Evolutionary conservation across 2,888 invertebrate genomes (phyloP), one percentile per base, ranked within the genome.

Genomic region (Acleris emargana): DNA sequence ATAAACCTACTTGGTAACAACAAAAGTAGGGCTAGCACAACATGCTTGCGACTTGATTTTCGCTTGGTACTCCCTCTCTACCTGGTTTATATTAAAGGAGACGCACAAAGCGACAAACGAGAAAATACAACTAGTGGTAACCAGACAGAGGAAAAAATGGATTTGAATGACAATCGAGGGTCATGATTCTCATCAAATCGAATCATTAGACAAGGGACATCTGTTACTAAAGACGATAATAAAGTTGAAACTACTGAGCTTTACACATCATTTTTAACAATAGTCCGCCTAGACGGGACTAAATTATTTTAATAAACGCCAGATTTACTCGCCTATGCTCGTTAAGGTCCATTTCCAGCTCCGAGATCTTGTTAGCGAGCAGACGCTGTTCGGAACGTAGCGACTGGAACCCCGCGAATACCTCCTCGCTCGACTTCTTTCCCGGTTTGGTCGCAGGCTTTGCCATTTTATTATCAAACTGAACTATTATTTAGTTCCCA

Each of bases 291-390:
- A 68, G 53, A 17, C 7, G 6, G 42, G 43, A 49, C 13, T n/a
- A 9, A 17, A 28, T 38, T 13, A 13, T 13, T 2, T 4, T 9
- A 11, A 3, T 32, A 9, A 17, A 38, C 3, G 18, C 1, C 16
- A 1, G 13, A 5, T 5, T 3, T 17, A 86, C 93, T 93, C 93
- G 99, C 99, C 97, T 98, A 93, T 99, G 99, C 91, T 99, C 99
- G 84, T 97, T 98, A 69, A 97, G 94, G 87, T 99, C 99, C 94
- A 96, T 95, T 93, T 99, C 98, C 76, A 99, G 93, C 91, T 99
- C 98, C 1, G 97, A 96, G 69, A 99, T 94, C 94, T 98, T 99
- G 75, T 95, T 95, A 32, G 97, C 97, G 76, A 98, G 91, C 76
- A 95, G 94, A 78, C 98, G 94, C 89, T 99, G 99, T 82, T 99